These are phyloP conservation scores for Phylloscopus trochiloides DNA, from an alignment of 2,113 vertebrate species.

Conservation along the genomic window DNA sequence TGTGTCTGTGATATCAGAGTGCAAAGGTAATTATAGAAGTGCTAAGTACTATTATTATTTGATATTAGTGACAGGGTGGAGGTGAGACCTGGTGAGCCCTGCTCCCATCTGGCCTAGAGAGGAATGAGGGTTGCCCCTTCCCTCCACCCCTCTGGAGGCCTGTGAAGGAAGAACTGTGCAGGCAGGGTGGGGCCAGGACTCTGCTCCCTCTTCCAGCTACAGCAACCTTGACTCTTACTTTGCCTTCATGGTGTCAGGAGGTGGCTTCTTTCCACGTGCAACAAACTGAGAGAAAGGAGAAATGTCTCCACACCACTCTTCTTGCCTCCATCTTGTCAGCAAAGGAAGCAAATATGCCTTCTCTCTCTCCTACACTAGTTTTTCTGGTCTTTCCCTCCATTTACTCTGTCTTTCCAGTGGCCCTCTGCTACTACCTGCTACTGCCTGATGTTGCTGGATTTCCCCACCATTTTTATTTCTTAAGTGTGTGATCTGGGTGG, in stretches of 20 bases:
- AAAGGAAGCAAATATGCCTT: neutral
- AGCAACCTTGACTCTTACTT: neutral
- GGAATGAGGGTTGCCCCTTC: slow-evolving; percentile 25
- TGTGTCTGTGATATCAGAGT: slow-evolving; percentile 27
- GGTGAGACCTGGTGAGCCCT: slow-evolving; percentile 4
- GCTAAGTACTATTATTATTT: slow-evolving; percentile 64
- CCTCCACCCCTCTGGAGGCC: neutral
- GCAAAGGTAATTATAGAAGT: slow-evolving; percentile 45
- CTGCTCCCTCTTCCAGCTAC: neutral
- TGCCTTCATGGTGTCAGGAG: neutral
- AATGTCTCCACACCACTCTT: neutral
- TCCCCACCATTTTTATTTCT: neutral
- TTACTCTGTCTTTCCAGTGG: neutral
- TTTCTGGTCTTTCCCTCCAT: neutral
- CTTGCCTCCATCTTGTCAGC: neutral
- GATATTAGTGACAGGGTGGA: slow-evolving; percentile 46
- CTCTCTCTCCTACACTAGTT: neutral
- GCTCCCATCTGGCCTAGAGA: slow-evolving; percentile 13
- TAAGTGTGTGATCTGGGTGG: neutral
- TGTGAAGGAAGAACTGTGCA: neutral
- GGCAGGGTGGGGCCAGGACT: neutral
- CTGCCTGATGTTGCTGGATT: neutral
- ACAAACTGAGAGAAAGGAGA: neutral
- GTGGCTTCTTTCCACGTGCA: neutral
- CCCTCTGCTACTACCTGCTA: neutral